A percentile compares a stretch with the other conserved stretches of the same genome.
phyloP scores from a whole-genome alignment of 2,888 invertebrate genomes.

The Tromatobia lineatoria region DNA sequence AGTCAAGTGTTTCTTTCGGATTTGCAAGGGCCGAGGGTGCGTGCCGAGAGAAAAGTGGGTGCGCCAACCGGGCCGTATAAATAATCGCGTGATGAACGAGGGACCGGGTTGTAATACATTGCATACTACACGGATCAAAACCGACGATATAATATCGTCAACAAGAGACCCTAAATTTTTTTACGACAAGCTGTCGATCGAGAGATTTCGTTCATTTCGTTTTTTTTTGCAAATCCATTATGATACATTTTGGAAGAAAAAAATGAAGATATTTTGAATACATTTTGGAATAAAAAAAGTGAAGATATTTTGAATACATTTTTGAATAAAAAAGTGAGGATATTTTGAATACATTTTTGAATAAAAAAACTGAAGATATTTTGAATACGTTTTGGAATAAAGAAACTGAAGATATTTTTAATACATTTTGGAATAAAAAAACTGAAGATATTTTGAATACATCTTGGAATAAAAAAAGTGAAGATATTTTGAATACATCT shows the following conservation, averaged over 20 bases:
- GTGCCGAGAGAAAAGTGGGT: constrained; percentile 50
- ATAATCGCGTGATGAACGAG: constrained; percentile 65
- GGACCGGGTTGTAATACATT: constrained; percentile 23
- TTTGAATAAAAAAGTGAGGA: too few species aligned
- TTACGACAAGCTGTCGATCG: background rate
- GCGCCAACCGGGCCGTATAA: constrained; percentile 56
- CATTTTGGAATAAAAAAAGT: too few species aligned
- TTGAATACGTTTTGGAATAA: too few species aligned
- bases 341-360: too few species aligned
- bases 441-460: too few species aligned
- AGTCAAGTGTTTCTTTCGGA: constrained; percentile 2
- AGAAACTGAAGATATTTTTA: too few species aligned
- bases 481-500: too few species aligned
- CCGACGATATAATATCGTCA: constrained; percentile 22
- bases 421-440: too few species aligned
- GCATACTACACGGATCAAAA: constrained; percentile 46
- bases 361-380: too few species aligned
- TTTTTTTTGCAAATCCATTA: background rate
- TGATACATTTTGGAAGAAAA: background rate
- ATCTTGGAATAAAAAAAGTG: too few species aligned
- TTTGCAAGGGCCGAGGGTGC: constrained; percentile 35
- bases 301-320: too few species aligned
- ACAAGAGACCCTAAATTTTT: constrained; percentile 7
- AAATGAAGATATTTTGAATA: too few species aligned
- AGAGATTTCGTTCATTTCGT: background rate